phyloP scores from a whole-genome alignment of 2,797 vertebrate species.

The Cuniculus paca region DNA sequence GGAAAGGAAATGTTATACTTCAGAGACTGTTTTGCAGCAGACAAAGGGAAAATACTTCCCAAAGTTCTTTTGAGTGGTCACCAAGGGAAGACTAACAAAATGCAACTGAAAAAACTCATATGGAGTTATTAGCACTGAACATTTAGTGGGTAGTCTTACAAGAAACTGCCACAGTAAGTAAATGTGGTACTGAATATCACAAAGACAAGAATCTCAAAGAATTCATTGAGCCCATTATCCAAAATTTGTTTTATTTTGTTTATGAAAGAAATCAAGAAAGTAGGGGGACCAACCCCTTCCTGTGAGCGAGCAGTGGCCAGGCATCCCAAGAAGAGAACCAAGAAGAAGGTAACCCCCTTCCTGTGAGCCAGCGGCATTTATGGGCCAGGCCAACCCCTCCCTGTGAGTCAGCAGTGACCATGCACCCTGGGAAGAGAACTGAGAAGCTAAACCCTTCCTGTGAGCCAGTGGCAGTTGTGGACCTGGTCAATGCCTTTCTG shows the following conservation, averaged over 20 bases:
- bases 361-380: too few species aligned
- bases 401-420: too few species aligned
- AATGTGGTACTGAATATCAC: slow-evolving; percentile 67
- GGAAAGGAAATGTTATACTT: slow-evolving; percentile 68
- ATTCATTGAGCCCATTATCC: slow-evolving; percentile 67
- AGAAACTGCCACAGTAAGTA: slow-evolving; percentile 80
- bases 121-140: slow-evolving; percentile 74
- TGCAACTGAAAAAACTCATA: slow-evolving; percentile 63
- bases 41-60: slow-evolving; percentile 72
- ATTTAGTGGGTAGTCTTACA: slow-evolving; percentile 80
- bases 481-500: too few species aligned
- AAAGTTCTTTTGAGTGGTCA: slow-evolving; percentile 81
- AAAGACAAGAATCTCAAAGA: slow-evolving; percentile 78
- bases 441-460: too few species aligned
- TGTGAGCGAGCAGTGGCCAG: too few species aligned
- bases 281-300: too few species aligned
- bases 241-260: slow-evolving; percentile 62
- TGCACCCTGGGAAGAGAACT: too few species aligned
- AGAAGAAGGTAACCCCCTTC: too few species aligned
- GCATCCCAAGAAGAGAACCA: too few species aligned
- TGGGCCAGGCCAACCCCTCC: too few species aligned
- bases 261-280: slow-evolving; percentile 39
- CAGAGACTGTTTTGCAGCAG: slow-evolving; percentile 81
- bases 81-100: slow-evolving; percentile 78
- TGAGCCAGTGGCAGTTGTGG: too few species aligned